Evolutionary conservation across 2,113 vertebrate genomes (phyloP), one percentile per base, ranked within the genome.

Genomic region (Choloepus hoffmanni): DNA sequence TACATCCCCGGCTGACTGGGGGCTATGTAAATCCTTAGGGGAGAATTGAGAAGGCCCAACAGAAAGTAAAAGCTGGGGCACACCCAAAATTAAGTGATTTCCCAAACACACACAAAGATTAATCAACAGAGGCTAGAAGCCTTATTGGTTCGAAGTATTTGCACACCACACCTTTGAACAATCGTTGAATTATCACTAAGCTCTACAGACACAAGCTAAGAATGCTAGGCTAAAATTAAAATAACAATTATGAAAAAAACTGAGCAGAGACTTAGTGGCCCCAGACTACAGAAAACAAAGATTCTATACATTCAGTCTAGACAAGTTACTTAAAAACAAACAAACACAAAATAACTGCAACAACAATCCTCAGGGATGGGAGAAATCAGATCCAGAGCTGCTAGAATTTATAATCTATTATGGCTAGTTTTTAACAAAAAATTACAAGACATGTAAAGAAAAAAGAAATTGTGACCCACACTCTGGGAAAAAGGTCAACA

Each of bases 381-480:
- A 40, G 36, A 14, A 81, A 79, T 76, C 10, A 78, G 43, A 85
- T 55, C 30, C 67, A 77, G 48, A 73, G 60, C 14, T 85, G 12
- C 87, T 88, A 90, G 4, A 65, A 60, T 88, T 55, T 65, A 86
- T 63, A 70, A 76, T 53, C 36, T 84, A 93, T 23, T 70, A 89
- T n/a, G 58, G 58, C 65, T 72, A 96, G 13, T 74, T 90, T 92
- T 96, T 78, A 95, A 85, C n/a, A 79, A 83, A 82, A 70, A 77
- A 84, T 79, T 68, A 26, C 36, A 36, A 36, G 36, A 36, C 36
- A 36, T 36, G 36, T 36, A 36, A 36, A 36, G 36, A 36, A 36
- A 36, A 36, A 36, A 36, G 36, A 36, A 36, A 36, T 36, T 36
- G 36, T 36, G 36, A 36, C 36, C 36, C 1, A 84, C 7, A 90